These are phyloP conservation scores for Helicolenus hilgendorfi DNA, from an alignment of 2,797 vertebrate species.

Conservation along the genomic window DNA sequence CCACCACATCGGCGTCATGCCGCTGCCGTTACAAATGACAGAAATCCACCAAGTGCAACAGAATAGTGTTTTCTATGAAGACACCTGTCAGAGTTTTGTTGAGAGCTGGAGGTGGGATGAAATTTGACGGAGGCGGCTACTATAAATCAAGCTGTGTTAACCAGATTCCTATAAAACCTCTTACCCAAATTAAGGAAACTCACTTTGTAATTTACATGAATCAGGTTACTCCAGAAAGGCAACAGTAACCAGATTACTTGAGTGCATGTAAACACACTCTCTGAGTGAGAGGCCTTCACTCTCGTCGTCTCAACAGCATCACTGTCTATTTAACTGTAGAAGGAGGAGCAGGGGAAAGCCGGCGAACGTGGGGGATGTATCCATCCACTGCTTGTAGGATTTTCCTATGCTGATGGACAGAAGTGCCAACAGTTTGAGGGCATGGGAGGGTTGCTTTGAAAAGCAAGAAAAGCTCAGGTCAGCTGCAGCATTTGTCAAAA, in stretches of 20 bases:
- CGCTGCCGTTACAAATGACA: too few species aligned
- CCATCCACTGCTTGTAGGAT: neutral
- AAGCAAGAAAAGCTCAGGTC: constrained; percentile 29
- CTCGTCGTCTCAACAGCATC: neutral
- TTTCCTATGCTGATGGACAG: constrained; percentile 32
- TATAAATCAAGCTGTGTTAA: too few species aligned
- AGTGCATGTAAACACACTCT: neutral
- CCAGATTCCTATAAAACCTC: neutral
- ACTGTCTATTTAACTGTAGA: neutral
- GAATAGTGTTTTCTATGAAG: neutral
- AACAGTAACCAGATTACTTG: neutral
- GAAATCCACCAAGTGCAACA: neutral
- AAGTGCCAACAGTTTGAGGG: constrained; percentile 33
- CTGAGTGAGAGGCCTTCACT: neutral
- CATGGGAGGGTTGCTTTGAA: constrained; percentile 18
- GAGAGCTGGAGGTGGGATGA: neutral
- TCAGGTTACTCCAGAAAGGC: neutral
- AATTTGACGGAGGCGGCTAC: neutral
- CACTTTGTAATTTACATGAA: neutral
- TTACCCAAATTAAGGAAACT: neutral
- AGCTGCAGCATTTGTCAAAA: constrained; percentile 62
- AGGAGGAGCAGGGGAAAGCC: neutral
- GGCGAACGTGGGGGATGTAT: neutral
- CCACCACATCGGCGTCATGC: too few species aligned
- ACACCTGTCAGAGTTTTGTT: neutral